Evolutionary conservation across 1,140 invertebrate species (phyloP), one percentile per base, ranked within the genome.

Genomic region (Cyclina sinensis): DNA sequence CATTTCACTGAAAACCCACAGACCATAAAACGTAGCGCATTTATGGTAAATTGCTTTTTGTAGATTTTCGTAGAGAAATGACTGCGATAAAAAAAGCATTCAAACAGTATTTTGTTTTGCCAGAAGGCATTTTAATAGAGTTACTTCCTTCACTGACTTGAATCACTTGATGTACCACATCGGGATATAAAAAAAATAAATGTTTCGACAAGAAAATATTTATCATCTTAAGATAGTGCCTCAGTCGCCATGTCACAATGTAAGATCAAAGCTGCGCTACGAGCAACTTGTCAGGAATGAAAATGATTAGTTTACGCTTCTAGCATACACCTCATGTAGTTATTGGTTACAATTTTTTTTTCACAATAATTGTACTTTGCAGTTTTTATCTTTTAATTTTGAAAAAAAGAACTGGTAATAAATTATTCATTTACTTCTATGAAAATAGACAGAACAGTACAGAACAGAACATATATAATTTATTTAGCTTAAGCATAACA

Each of bases 11-110:
- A 35, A 48, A 78, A 78, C 46, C 74, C 27, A 27, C 46, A 54
- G 74, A 78, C 74, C 74, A 78, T 78, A 78, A 78, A 78, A 78
- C 27, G 46, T 78, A 51, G 27, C 27, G 48, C 43, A 54, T 54
- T 78, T 54, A 78, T 51, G 74, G 74, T 78, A 54, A 78, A 78
- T 78, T 78, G 39, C 43, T 78, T 78, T 74, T 78, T 78, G 74
- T 54, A 54, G 74, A 78, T 78, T 54, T 43, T 78, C n/a, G 43
- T 78, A 51, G 74, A 78, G 74, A 46, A 78, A 78, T 24, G 21
- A 37, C 32, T 78, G 35, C 46, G 43, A 76, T 76, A 51, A 76
- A 78, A n/a, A 48, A 48, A 27, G 43, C 46, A 51, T 78, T 78
- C 12, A 78, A 57, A 78, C n/a, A 48, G 43, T 37, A 37, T 70